Percentiles rank a stretch among this genome's conserved stretches.
These are phyloP conservation scores for Phalera bucephala DNA, from an alignment of 2,888 invertebrate species.

Conservation along the genomic window DNA sequence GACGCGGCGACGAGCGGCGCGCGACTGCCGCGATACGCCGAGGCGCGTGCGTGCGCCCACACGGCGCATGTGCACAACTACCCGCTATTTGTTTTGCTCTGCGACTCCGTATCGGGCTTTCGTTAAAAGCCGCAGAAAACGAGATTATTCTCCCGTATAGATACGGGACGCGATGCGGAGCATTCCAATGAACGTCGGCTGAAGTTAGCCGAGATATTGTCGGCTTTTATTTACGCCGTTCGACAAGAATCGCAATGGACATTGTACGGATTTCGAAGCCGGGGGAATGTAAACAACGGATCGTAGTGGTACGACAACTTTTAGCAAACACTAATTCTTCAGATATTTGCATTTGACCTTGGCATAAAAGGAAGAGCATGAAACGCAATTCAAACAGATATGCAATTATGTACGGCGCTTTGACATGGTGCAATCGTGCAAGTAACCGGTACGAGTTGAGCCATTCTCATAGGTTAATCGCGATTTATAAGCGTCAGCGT, in stretches of 20 bases:
- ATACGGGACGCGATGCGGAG: slow-evolving; percentile 57
- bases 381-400: too few relatives aligned
- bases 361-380: too few relatives aligned
- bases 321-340: too few relatives aligned
- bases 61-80: slow-evolving; percentile 66
- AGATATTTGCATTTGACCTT: too few relatives aligned
- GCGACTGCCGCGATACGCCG: slow-evolving; percentile 58
- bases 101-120: slow-evolving; percentile 43
- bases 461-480: too few relatives aligned
- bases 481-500: too few relatives aligned
- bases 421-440: too few relatives aligned
- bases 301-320: too few relatives aligned
- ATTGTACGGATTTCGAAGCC: slow-evolving; percentile 28
- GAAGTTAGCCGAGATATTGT: slow-evolving; percentile 50
- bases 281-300: slow-evolving; percentile 20
- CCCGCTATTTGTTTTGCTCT: slow-evolving; percentile 71
- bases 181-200: slow-evolving; percentile 59
- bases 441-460: too few relatives aligned
- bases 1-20: slow-evolving; percentile 63
- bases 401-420: too few relatives aligned
- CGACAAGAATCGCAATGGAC: slow-evolving; percentile 49
- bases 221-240: slow-evolving; percentile 50
- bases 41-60: slow-evolving; percentile 57
- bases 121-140: slow-evolving; percentile 59
- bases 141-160: slow-evolving; percentile 66